Evolutionary conservation across 2,113 vertebrate species (phyloP), one percentile per base, ranked within the genome.

Genomic region (Lota lota): DNA sequence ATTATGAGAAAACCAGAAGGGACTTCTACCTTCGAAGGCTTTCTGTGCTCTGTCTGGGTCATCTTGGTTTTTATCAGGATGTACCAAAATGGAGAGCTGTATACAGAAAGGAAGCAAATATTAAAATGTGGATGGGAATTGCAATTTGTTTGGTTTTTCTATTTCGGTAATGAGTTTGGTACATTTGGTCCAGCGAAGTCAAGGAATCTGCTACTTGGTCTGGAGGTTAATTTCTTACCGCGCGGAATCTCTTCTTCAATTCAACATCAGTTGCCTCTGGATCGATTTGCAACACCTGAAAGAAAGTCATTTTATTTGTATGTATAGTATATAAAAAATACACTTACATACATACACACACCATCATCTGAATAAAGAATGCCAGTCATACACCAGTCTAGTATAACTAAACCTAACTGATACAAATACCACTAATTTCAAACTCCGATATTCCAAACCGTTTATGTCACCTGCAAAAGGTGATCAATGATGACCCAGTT

Each of bases 31-130:
- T 96, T 99, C 97, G 87, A 99, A 99, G 0, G 97, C 95, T 86
- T 93, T 95, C 87, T 99, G 97, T n/a, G 97, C 92, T 92, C 97
- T 88, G 0, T 97, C 94, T 75, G 84, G 84, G 82, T 99, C 96
- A 75, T 94, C 97, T 78, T 99, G 97, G 71, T 99, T 99, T 91
- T 99, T 99, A 88, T 99, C 97, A 68, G 97, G 97, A 90, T 99
- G 97, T 67, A 99, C 97, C 85, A 99, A 90, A 85, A 99, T 98
- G 58, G 97, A 99, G 75, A 99, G 87, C 97, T 99, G 61, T 21
- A 82, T 1, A 73, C 77, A 79, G 21, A 64, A 63, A 78, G 1
- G 73, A 5, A 72, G 1, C 1, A 60, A 36, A 60, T 12, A 78
- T 72, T 54, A 70, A 16, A 0, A 63, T 61, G 22, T 28, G 56